These are phyloP conservation scores for Sprattus sprattus DNA, from an alignment of 2,113 vertebrate genomes.

Conservation along the genomic window DNA sequence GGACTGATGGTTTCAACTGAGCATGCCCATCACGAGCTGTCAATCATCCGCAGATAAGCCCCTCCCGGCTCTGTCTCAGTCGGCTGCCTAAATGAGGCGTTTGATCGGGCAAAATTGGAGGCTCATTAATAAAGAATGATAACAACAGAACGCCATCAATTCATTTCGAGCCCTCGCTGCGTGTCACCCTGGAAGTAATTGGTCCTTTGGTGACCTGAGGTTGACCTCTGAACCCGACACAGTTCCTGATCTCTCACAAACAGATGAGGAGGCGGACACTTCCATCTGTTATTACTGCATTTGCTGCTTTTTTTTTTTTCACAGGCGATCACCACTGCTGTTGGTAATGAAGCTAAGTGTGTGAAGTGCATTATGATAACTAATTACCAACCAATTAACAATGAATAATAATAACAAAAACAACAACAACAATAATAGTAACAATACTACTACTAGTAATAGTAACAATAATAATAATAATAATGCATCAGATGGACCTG, in stretches of 20 bases:
- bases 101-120: not conserved
- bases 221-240: not conserved
- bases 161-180: not conserved
- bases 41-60: not conserved
- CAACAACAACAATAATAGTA: no score
- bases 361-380: no score
- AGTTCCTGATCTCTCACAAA: not conserved
- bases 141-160: not conserved
- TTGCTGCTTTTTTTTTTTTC: not conserved
- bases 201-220: not conserved
- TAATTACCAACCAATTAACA: no score
- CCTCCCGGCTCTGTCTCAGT: not conserved
- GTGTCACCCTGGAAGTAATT: constrained; percentile 7
- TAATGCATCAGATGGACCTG: not conserved
- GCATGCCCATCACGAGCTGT: not conserved
- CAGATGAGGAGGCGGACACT: not conserved
- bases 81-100: not conserved
- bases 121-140: not conserved
- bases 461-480: not conserved
- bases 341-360: no score
- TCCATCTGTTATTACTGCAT: not conserved
- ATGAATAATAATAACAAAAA: no score
- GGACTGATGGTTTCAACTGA: not conserved
- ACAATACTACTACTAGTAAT: no score
- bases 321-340: no score